Evolutionary conservation across 2,888 invertebrate genomes (phyloP).

Genomic region (Luperina nickerlii): DNA sequence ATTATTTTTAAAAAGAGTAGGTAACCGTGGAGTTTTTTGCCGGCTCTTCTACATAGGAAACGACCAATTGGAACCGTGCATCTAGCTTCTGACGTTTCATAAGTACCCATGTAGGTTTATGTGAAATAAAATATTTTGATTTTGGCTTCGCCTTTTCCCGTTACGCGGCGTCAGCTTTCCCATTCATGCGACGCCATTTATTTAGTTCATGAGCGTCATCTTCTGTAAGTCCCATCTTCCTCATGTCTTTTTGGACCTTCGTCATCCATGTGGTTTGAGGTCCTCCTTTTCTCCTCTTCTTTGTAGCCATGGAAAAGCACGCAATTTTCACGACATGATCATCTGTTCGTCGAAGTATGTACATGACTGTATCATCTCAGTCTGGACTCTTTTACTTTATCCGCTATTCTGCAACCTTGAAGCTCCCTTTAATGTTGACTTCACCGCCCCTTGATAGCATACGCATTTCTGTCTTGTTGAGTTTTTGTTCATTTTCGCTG

Average conservation of each 20-base stretch:
- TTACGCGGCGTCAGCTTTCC: neutral
- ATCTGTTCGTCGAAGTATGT: neutral
- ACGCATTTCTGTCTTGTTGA: neutral
- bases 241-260: neutral
- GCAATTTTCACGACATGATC: neutral
- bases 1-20: no score
- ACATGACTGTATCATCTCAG: neutral
- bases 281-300: no score
- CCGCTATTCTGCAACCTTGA: neutral
- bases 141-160: neutral
- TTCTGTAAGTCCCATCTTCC: neutral
- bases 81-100: no score
- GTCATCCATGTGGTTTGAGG: neutral
- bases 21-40: no score
- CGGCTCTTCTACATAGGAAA: no score
- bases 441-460: neutral
- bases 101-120: no score
- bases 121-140: no score
- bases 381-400: neutral
- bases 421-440: no score
- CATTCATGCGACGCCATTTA: neutral
- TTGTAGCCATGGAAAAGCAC: neutral
- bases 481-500: neutral
- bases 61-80: no score
- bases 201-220: neutral